Evolutionary conservation across 2,797 vertebrate genomes (phyloP).

Genomic region (Oophaga sylvatica): DNA sequence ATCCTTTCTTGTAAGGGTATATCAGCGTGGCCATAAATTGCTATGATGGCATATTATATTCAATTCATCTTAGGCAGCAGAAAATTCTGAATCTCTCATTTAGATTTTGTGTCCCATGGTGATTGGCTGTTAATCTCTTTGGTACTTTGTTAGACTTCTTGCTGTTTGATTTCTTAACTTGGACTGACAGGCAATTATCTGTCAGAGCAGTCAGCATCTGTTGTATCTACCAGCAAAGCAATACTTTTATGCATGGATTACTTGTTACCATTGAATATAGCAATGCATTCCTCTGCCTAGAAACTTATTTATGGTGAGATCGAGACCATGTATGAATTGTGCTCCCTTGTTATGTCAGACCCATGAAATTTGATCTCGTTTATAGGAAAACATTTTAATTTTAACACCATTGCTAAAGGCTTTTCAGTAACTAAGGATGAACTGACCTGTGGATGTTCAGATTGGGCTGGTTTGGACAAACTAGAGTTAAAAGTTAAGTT

Average conservation of each 20-base stretch:
- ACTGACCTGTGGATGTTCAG: no score
- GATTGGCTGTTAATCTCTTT: constrained; percentile 7
- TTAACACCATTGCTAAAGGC: neutral
- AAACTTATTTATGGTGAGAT: neutral
- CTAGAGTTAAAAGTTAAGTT: no score
- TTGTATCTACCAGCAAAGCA: constrained; percentile 14
- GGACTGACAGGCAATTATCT: constrained; percentile 48
- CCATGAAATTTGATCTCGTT: neutral
- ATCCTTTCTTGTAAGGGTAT: neutral
- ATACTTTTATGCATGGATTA: constrained; percentile 1
- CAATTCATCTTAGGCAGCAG: neutral
- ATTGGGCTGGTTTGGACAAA: no score
- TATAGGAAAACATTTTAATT: neutral
- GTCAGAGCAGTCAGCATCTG: constrained; percentile 6
- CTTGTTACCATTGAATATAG: neutral
- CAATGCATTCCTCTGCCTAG: neutral
- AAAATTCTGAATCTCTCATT: neutral
- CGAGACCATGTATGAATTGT: neutral
- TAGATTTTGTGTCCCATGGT: neutral
- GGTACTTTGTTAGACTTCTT: constrained; percentile 9
- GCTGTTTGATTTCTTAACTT: constrained; percentile 17
- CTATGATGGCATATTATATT: neutral
- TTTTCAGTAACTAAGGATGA: neutral
- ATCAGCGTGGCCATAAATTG: neutral
- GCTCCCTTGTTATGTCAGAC: neutral